Base-by-base conservation (phyloP, 2,888 invertebrate genomes). In the Agonopterix heracliana region DNA sequence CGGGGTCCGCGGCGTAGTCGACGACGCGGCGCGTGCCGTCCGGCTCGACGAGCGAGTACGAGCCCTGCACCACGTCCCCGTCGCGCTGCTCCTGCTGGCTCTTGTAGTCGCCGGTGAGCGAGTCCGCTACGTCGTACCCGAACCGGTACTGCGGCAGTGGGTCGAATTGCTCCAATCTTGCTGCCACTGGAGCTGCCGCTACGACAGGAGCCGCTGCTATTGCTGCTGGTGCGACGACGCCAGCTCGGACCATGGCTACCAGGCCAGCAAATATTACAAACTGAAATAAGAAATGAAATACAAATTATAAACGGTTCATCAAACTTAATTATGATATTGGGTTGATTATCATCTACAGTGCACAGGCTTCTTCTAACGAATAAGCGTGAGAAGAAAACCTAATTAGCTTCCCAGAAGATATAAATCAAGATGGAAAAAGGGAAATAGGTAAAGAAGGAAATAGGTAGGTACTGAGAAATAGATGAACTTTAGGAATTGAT, bases 11-110 rank as follows among this genome's bases (percentile, higher is more conserved):
- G 55, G 81, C 81, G 76, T 86, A 86, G 45, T 91, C 90, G 2
- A 91, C 90, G 49, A 83, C 89, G 58, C 90, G 87, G 67, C 81
- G 85, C 66, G 86, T 88, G 63, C 90, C 90, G 54, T 91, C 90
- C 46, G 90, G 82, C 64, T 91, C 90, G 14, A 83, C 81, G 4
- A 90, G 79, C 57, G 89, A 89, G 80, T 90, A 90, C 48, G 88
- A 87, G 52, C 90, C 90, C 41, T 79, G 74, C 10, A 87, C 86
- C 44, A 82, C 80, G 44, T 87, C 86, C 38, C 86, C 86, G 52
- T 85, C 79, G 60, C 86, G 84, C 57, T 61, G 76, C 62, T 87
- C 86, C 63, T 87, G 86, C 57, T 87, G 86, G 57, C 65, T 67
- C 71, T 87, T 87, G 55, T 82, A 81, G 70, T 84, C 83, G 0